Base-by-base conservation (phyloP, 2,797 vertebrate genomes). In the Oryzias sinensis region DNA sequence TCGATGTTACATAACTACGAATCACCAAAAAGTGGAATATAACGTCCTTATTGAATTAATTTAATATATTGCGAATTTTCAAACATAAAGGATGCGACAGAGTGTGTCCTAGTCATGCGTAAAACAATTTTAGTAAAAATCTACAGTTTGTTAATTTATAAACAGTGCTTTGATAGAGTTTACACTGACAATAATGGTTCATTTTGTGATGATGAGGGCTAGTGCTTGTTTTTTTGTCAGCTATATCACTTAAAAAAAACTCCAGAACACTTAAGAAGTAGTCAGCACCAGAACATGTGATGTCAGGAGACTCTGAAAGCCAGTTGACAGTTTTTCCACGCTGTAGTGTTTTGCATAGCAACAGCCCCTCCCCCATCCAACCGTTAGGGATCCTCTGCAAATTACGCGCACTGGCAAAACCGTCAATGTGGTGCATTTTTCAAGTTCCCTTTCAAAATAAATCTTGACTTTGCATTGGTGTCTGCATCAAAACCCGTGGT, bases 271-370 rank as follows among this genome's bases (percentile, higher is more conserved):
- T 66, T 6, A 80, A 77, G 54, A 70, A 59, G 70, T 70, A 37
- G 33, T 22, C 75, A 67, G 17, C 37, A 44, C 20, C 51, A 56
- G 48, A 62, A 58, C 59, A 56, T 14, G 52, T 63, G 67, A 70
- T 63, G 45, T 69, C 59, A 75, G 79, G 53, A 56, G 66, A 41
- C 60, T 56, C 65, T 65, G 49, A 76, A 83, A 76, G 65, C 75
- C 48, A 62, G 68, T 80, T 88, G 88, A 88, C 85, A 83, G 80
- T 85, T 85, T 87, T 89, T 89, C 20, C 86, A 90, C 85, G 85
- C 79, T 76, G 83, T 85, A 82, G 88, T 87, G 90, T 91, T 93
- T 93, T 92, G 91, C 92, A 92, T 93, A 88, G 92, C 92, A 93
- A 93, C 92, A 92, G 86, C 83, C 83, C 76, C 83, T 81, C 85